These are phyloP conservation scores for Cryptotermes secundus DNA, from an alignment of 1,140 invertebrate genomes.

Conservation along the genomic window DNA sequence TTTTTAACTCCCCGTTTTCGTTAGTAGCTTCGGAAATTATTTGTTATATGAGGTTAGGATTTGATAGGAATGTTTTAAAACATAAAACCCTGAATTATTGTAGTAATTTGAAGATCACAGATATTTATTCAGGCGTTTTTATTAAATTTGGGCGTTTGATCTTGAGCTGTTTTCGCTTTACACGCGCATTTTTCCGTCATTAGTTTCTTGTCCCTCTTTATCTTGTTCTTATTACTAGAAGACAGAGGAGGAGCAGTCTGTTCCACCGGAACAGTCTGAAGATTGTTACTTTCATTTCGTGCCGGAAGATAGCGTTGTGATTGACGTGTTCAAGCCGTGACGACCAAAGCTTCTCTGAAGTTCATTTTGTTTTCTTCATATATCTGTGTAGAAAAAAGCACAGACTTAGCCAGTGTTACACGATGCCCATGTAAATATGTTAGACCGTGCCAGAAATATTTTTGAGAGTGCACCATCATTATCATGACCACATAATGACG, in stretches of 20 bases:
- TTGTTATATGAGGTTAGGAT: background rate
- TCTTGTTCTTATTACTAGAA: background rate
- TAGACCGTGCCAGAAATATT: too few species aligned
- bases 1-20: too few species aligned
- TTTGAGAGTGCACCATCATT: too few species aligned
- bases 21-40: too few species aligned
- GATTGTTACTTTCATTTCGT: constrained; percentile 13
- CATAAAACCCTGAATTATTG: too few species aligned
- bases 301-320: constrained; percentile 12
- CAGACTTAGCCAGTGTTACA: background rate
- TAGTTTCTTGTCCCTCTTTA: background rate
- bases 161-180: background rate
- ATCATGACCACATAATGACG: too few species aligned
- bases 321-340: constrained; percentile 3
- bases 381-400: background rate
- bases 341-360: background rate
- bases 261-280: background rate
- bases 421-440: background rate
- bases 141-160: background rate
- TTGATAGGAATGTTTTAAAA: too few species aligned
- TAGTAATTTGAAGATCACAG: background rate
- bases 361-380: too few species aligned
- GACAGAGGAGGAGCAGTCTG: background rate
- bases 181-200: background rate
- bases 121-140: background rate